Evolutionary conservation across 2,113 vertebrate species (phyloP).

Genomic region (Gobiocypris rarus): DNA sequence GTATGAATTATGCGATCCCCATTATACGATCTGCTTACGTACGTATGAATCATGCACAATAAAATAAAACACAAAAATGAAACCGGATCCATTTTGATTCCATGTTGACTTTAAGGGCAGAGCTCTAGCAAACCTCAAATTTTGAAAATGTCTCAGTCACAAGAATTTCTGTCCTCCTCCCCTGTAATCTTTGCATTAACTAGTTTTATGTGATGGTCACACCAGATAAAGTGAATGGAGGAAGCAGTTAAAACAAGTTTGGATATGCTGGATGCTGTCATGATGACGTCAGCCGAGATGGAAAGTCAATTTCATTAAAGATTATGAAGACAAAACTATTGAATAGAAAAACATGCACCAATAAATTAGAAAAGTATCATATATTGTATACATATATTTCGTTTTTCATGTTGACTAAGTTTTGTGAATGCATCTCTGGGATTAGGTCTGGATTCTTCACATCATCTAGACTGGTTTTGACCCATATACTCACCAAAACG

Average conservation of each 20-base stretch:
- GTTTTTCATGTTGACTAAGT: neutral
- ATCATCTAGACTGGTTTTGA: constrained; percentile 8
- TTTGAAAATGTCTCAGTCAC: neutral
- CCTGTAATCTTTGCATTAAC: neutral
- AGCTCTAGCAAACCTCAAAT: neutral
- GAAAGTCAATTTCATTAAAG: neutral
- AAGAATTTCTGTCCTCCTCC: neutral
- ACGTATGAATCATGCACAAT: no score
- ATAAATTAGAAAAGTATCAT: neutral
- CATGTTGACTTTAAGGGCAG: neutral
- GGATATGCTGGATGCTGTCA: neutral
- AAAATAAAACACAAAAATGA: neutral
- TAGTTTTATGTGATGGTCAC: neutral
- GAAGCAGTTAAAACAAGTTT: neutral
- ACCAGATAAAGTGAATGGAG: neutral
- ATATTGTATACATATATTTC: neutral
- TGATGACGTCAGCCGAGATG: neutral
- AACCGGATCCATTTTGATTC: neutral
- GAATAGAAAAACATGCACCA: neutral
- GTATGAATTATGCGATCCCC: neutral
- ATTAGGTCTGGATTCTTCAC: constrained; percentile 38
- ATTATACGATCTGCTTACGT: neutral
- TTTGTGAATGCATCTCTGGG: neutral
- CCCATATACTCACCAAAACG: constrained; percentile 34
- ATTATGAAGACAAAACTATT: neutral